Evolutionary conservation across 1,140 invertebrate species (phyloP), one percentile per base, ranked within the genome.

Genomic region (Delia radicum): DNA sequence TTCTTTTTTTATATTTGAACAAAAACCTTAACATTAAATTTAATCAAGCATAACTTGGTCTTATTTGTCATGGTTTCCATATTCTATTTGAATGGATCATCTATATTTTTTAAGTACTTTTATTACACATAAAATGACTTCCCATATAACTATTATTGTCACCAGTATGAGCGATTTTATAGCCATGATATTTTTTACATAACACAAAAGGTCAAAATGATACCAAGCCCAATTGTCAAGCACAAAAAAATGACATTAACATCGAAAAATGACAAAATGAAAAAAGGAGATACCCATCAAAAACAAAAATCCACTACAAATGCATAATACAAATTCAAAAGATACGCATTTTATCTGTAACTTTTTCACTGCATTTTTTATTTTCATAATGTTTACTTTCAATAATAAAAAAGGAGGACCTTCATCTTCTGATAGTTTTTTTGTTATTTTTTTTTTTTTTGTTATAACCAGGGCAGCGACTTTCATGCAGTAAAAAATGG

Each of bases 291-390:
- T 55, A 21, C 48, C 21, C 48, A 13, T 13, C 33, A 37, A 37
- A 37, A 1, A 13, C n/a, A n/a, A n/a, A n/a, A n/a, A n/a, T n/a
- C n/a, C 13, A 37, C 24, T 21, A n/a, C 48, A 21, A 55, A 55
- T 55, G 48, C 48, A 55, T 7, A 55, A 55, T 10, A 24, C 48
- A 55, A 21, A 55, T 42, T 42, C n/a, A 55, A 55, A 55, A 55
- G 48, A 24, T n/a, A 55, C 48, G 48, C 48, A 55, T 55, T 55
- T 55, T 55, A 55, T 55, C 48, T 55, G 48, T 55, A 55, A 55
- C 48, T 55, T 18, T 55, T 55, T 55, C 18, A 55, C 4, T 55
- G 48, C 48, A 55, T 10, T 42, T 42, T 42, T 42, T 37, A 15
- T 33, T 33, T 33, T 33, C 4, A 10, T 33, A 33, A 10, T 33